Base-by-base conservation (phyloP, 2,888 invertebrate genomes). In the Tetragonisca angustula region DNA sequence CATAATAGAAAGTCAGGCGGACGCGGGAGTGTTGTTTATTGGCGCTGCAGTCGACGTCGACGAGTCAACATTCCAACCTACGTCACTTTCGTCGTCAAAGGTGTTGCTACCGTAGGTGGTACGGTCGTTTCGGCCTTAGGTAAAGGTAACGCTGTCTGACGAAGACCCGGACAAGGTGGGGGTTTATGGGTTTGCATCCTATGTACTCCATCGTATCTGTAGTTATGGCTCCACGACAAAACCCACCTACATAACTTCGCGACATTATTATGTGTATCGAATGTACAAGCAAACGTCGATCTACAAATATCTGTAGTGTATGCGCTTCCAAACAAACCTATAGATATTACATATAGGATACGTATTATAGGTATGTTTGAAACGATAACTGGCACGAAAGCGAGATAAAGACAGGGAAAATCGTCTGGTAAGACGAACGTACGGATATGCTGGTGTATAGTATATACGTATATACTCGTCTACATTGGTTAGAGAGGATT, bases 181-280 rank as follows among this genome's bases (percentile, higher is more conserved):
- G 89, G 91, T 94, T 94, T 94, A 94, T 94, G 92, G 92, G 92
- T 93, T 92, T 93, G 93, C 92, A 93, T 94, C 92, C 93, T 92
- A 91, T 93, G 93, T 91, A 91, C 92, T 92, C 88, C 90, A 90
- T 90, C 93, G 92, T 93, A 93, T 93, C 91, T 92, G 86, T 86
- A 87, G 93, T 94, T 94, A 94, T 92, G 90, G 90, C 91, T 88
- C 90, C 90, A 88, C 91, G 91, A 92, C 93, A 89, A 92, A 92
- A 91, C 89, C 91, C 89, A 87, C 89, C 86, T 86, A 90, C 86
- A 86, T 87, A 81, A 85, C 87, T 19, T 50, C 62, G 76, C 68
- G 32, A 61, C 75, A 64, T 85, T 86, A 87, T 82, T 83, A 82
- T 85, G 68, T 76, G 72, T 81, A 77, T 77, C 86, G 90, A 87